Conservation (phyloP, 2,797 vertebrate species). For the Phataginus tetradactyla region DNA sequence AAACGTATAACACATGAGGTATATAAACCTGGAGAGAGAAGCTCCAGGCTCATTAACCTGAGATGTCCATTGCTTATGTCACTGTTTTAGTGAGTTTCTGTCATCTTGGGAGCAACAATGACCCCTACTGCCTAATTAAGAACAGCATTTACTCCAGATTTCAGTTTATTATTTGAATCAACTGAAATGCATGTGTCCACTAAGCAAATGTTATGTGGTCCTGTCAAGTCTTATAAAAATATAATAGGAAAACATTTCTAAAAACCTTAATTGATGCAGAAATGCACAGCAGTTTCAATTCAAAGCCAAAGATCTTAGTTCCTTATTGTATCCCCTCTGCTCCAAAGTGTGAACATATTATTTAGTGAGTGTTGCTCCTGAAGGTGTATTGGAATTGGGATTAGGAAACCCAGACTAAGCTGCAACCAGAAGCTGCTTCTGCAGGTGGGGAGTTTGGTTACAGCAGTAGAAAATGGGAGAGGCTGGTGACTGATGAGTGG, state of each 20-base stretch:
- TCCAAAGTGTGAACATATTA: neutral
- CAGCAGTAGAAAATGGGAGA: neutral
- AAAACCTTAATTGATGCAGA: neutral
- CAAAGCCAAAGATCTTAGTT: neutral
- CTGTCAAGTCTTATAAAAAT: neutral
- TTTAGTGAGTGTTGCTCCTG: neutral
- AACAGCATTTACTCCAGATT: conserved; percentile 25
- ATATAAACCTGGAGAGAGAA: neutral
- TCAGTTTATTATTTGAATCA: neutral
- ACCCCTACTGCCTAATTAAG: neutral
- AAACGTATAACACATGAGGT: neutral
- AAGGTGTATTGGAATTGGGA: neutral
- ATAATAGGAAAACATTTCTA: neutral
- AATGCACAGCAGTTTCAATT: conserved; percentile 8
- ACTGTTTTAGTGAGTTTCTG: neutral
- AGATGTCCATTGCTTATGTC: neutral
- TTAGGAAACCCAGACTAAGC: neutral
- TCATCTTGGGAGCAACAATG: neutral
- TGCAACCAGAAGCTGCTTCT: neutral
- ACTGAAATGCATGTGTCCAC: neutral
- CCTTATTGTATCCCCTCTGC: neutral
- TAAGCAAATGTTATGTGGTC: conserved; percentile 1
- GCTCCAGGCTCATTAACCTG: neutral
- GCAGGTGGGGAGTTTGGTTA: neutral
- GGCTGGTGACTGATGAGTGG: neutral